phyloP scores from a whole-genome alignment of 2,113 vertebrate genomes.

The Tetraodon nigroviridis region DNA sequence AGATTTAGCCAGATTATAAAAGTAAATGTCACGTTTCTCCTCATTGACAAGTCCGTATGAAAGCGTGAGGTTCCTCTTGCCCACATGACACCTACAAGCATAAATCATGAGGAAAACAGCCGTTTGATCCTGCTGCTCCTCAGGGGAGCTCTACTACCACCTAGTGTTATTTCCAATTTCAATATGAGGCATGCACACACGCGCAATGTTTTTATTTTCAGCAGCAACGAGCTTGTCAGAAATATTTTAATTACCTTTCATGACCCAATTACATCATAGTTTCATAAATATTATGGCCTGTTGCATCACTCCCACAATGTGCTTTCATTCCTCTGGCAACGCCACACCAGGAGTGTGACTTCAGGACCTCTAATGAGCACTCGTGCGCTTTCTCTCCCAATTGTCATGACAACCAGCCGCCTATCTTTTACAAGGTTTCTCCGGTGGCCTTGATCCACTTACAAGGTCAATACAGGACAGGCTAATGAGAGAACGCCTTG shows the following conservation, averaged over 20 bases:
- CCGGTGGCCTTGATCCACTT: slow-evolving; percentile 63
- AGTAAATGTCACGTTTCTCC: too few species aligned
- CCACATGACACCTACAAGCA: slow-evolving; percentile 1
- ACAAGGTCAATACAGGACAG: slow-evolving; percentile 60
- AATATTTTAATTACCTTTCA: slow-evolving; percentile 1
- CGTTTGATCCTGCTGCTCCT: slow-evolving; percentile 20
- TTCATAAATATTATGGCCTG: slow-evolving; percentile 14
- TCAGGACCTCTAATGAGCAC: slow-evolving; percentile 64
- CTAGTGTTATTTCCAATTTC: slow-evolving; percentile 64
- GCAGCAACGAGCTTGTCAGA: background rate
- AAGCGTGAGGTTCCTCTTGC: background rate
- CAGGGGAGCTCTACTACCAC: slow-evolving; percentile 61
- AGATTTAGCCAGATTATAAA: too few species aligned
- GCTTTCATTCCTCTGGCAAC: slow-evolving; percentile 18
- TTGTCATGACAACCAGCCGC: slow-evolving; percentile 74
- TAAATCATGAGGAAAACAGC: slow-evolving; percentile 42
- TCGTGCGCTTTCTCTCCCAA: slow-evolving; percentile 50
- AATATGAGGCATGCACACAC: slow-evolving; percentile 1
- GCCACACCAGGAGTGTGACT: slow-evolving; percentile 21
- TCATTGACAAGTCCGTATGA: too few species aligned
- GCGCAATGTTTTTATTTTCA: background rate
- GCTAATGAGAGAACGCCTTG: slow-evolving; percentile 61
- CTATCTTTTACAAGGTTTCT: slow-evolving; percentile 69
- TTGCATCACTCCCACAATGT: slow-evolving; percentile 12
- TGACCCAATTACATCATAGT: slow-evolving; percentile 2